These are phyloP conservation scores for Caenorhabditis sp. DNA, from an alignment of 2,888 invertebrate species.

Conservation along the genomic window DNA sequence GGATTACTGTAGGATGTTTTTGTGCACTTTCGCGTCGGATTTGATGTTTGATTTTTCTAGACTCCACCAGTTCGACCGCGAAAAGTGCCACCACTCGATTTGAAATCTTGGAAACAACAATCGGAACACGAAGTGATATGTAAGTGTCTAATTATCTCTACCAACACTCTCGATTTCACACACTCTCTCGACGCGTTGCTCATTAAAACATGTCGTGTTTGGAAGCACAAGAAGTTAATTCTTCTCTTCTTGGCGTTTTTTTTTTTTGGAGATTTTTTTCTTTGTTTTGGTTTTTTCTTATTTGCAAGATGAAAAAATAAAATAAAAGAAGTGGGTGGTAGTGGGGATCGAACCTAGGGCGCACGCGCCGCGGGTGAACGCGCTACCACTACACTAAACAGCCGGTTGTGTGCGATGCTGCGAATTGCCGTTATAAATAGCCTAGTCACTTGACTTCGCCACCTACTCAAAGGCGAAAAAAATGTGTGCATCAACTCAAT, in stretches of 20 bases:
- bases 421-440: no score
- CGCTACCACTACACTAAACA: no score
- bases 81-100: slow-evolving; percentile 30
- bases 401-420: no score
- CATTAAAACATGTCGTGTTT: not conserved
- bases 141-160: slow-evolving; percentile 9
- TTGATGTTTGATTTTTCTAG: no score
- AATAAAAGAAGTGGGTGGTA: no score
- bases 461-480: no score
- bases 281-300: not conserved
- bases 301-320: no score
- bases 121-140: slow-evolving; percentile 21
- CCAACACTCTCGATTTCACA: not conserved
- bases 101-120: slow-evolving; percentile 20
- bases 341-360: no score
- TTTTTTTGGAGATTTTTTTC: not conserved
- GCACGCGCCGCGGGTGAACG: no score
- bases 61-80: slow-evolving; percentile 5
- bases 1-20: no score
- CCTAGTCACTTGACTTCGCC: not conserved
- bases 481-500: no score
- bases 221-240: not conserved
- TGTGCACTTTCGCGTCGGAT: no score
- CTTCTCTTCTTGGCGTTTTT: not conserved
- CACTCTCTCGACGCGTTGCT: not conserved